Evolutionary conservation across 1,140 invertebrate species (phyloP).

Genomic region (Halyomorpha halys): DNA sequence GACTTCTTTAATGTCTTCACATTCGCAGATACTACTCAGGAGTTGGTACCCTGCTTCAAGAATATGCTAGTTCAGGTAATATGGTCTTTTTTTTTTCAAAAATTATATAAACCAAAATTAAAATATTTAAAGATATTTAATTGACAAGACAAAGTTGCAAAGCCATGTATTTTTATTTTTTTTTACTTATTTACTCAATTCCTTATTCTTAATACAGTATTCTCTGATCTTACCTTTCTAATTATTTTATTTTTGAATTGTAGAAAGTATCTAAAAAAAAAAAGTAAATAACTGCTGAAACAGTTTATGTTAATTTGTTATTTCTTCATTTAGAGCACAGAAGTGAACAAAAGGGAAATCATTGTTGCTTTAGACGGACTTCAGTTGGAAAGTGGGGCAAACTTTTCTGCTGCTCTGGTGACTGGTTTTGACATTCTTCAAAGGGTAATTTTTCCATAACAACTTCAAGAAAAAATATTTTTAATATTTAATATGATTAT

Average conservation of each 20-base stretch:
- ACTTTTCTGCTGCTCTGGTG: slow-evolving; percentile 82
- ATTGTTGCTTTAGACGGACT: slow-evolving; percentile 58
- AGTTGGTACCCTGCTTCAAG: slow-evolving; percentile 75
- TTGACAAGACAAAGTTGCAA: no score
- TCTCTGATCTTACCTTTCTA: no score
- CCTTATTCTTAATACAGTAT: no score
- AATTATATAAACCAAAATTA: neutral
- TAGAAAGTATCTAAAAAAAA: no score
- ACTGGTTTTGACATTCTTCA: slow-evolving; percentile 86
- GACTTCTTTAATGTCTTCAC: slow-evolving; percentile 93
- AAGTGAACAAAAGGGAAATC: slow-evolving; percentile 73
- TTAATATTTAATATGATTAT: no score
- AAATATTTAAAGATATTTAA: no score
- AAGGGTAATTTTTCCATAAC: slow-evolving; percentile 55
- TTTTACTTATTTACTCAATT: no score
- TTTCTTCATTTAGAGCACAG: slow-evolving; percentile 52
- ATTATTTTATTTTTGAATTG: no score
- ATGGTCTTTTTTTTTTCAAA: neutral
- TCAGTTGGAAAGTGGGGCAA: slow-evolving; percentile 68
- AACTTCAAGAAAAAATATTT: no score
- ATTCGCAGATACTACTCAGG: slow-evolving; percentile 61
- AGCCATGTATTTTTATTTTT: no score
- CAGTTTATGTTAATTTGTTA: neutral
- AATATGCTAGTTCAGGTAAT: slow-evolving; percentile 70
- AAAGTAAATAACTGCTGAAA: no score